Evolutionary conservation across 2,888 invertebrate species (phyloP), one percentile per base, ranked within the genome.

Genomic region (Apodemia zela): DNA sequence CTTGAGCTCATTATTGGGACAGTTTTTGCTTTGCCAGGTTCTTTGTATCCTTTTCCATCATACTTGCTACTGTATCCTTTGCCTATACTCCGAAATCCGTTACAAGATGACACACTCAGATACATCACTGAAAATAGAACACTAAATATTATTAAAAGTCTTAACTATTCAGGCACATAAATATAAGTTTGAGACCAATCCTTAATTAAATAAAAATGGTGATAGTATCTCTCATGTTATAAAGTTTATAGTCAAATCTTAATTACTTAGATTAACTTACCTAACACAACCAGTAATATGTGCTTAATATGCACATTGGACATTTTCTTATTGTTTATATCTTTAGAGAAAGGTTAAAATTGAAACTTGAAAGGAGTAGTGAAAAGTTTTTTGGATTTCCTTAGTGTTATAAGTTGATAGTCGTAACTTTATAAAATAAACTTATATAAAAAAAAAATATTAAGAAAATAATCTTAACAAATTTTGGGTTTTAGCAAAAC

Each of bases 221-320:
- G 42, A 15, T 42, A 42, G 42, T 15, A 15, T 42, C 3, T 42
- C 15, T 42, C 15, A 42, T 13, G 13, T 42, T 15, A 42, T 4
- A 15, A 15, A 42, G 8, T 33, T 4, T 25, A 8, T 6, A 1
- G 7, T 11, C 10, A 35, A 11, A 38, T 3, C 3, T 5, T 42
- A 13, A 13, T 4, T 15, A 38, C 38, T 47, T 15, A 10, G 47
- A 62, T 58, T 63, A 63, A 75, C 84, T 82, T 79, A 89, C 89
- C 80, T 59, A 89, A 72, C 70, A 88, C 62, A 67, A 75, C 69
- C 64, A 89, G 73, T 67, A 75, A 72, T 59, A 81, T 59, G 60
- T 79, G 81, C 73, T 86, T 70, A 63, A 82, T 70, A 67, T 33
- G 33, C 33, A 77, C 62, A 71, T 79, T 80, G 69, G 82, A 76